A percentile compares a stretch with the other conserved stretches of the same genome.
phyloP scores from a whole-genome alignment of 2,797 vertebrate genomes.

The Enteromius radiatus region DNA sequence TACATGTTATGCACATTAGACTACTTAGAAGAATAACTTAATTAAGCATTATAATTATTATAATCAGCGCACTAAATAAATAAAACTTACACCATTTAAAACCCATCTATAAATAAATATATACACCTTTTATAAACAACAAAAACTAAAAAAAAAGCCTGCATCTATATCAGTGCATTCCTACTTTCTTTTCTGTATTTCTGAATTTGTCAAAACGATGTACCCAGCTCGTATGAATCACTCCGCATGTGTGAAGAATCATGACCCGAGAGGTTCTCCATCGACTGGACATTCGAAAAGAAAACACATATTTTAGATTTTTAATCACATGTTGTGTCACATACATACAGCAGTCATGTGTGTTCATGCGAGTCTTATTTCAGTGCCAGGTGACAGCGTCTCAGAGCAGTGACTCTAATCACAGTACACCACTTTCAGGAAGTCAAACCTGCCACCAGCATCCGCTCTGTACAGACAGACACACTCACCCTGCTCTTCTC shows the following conservation, averaged over 20 bases:
- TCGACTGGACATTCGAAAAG: constrained; percentile 75
- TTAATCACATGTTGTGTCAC: neutral
- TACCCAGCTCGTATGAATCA: constrained; percentile 78
- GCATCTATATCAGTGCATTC: neutral
- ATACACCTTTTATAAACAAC: neutral
- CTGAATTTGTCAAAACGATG: neutral
- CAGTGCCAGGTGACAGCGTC: neutral
- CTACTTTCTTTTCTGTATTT: neutral
- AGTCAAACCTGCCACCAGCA: constrained; percentile 41
- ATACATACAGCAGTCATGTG: too few species aligned
- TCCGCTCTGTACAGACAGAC: constrained; percentile 20
- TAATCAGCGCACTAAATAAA: too few species aligned
- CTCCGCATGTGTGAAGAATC: constrained; percentile 71
- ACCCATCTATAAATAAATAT: too few species aligned
- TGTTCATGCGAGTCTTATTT: neutral
- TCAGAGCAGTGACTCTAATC: constrained; percentile 10
- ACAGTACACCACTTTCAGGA: constrained; percentile 46
- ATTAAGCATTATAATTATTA: too few species aligned
- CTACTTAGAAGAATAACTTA: too few species aligned
- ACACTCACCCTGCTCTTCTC: constrained; percentile 91
- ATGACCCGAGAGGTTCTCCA: constrained; percentile 86
- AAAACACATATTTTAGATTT: neutral
- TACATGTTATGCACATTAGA: too few species aligned
- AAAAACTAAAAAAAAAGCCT: neutral
- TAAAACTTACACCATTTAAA: too few species aligned